Evolutionary conservation across 2,113 vertebrate genomes (phyloP), one percentile per base, ranked within the genome.

Genomic region (Campylorhamphus procurvoides): DNA sequence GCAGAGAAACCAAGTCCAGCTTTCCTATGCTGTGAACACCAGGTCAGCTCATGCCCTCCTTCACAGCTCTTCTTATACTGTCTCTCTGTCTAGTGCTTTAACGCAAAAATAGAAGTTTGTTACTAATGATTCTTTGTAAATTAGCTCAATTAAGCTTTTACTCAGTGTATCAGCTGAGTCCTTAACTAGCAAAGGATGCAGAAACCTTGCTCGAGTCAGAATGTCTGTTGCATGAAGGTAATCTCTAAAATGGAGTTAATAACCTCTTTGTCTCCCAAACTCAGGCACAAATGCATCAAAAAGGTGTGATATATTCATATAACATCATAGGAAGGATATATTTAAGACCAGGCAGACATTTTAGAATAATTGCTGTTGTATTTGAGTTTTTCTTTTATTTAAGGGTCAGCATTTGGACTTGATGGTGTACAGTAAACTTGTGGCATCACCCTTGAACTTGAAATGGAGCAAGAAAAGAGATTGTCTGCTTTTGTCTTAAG

Each of bases 1-100:
- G 7, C 8, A 62, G 18, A 35, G 37, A 16, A 80, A 10, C 2
- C 0, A 3, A 82, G 6, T 10, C 23, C 14, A 12, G 0, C 3
- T 46, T 79, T 80, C 29, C 37, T 33, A 33, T 74, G 29, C 40
- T 16, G 3, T 28, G 11, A 42, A 60, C 40, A 42, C 15, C 13
- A 74, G 6, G 2, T 28, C 68, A 49, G 12, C 24, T 63, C 19
- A 7, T 27, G 62, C 23, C 14, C 10, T 85, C 22, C 9, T 68
- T 10, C 17, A 42, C 18, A 47, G 18, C 4, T 46, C 20, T 5
- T 44, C 20, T 50, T 67, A 14, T 40, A 9, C 31, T 55, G 23
- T 12, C 12, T 72, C 18, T 55, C n/a, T 64, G 18, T 29, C 35
- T 67, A 81, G 25, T 24, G 20, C 25, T 58, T 73, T 68, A 44